Conservation (phyloP, 2,888 invertebrate species). For the Hypomecis atomaria region DNA sequence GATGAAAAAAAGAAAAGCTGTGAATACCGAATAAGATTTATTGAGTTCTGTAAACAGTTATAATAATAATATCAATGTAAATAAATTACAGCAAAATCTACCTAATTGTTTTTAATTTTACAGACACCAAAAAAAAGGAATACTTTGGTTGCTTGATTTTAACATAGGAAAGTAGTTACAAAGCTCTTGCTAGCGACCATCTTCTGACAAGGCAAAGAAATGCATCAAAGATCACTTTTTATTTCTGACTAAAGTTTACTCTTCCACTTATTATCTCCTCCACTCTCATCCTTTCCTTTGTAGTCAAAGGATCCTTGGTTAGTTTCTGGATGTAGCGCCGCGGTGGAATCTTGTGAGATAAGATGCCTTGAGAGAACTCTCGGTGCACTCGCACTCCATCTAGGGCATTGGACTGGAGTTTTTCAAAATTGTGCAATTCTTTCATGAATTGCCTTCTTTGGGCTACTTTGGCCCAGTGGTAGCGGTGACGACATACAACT, state of each 20-base stretch:
- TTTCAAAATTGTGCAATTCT: conserved; percentile 86
- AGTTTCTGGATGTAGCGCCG: conserved; percentile 75
- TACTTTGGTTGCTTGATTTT: too few relatives aligned
- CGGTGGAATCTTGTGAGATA: conserved; percentile 80
- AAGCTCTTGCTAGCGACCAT: background rate
- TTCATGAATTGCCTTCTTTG: conserved; percentile 85
- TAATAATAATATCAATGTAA: background rate
- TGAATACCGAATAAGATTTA: conserved; percentile 36
- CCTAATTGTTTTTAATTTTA: background rate
- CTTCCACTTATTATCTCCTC: conserved; percentile 76
- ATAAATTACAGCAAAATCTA: background rate
- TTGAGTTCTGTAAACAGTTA: conserved; percentile 1
- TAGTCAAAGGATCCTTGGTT: conserved; percentile 70
- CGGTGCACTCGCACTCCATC: conserved; percentile 87
- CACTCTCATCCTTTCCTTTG: conserved; percentile 72
- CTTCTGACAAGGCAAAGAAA: background rate
- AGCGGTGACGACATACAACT: conserved; percentile 87
- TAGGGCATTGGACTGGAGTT: conserved; percentile 85
- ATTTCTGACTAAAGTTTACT: conserved; percentile 64
- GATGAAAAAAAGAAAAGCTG: conserved; percentile 78
- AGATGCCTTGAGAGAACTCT: conserved; percentile 84
- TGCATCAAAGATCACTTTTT: conserved; percentile 13
- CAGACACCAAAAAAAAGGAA: background rate
- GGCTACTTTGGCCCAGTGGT: conserved; percentile 77
- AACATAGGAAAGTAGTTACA: background rate